Conservation (phyloP, 2,113 vertebrate genomes). For the Saccopteryx bilineata region DNA sequence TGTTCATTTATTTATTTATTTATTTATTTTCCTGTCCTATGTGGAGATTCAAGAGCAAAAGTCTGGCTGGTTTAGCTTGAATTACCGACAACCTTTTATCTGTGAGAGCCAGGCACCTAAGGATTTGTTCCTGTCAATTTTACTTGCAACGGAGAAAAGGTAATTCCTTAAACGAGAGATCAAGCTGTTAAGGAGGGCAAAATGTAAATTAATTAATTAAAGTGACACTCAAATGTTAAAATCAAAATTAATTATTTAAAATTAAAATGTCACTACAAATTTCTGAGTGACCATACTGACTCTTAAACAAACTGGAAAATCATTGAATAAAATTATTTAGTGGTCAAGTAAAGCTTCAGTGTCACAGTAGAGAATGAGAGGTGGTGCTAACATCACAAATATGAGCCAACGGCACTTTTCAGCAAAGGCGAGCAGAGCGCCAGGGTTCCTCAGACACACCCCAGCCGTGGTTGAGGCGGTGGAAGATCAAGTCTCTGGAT, state of each 20-base stretch:
- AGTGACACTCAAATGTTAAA: neutral
- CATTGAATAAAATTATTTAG: neutral
- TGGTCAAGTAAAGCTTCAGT: neutral
- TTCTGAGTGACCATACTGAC: neutral
- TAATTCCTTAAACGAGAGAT: neutral
- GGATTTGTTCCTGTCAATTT: neutral
- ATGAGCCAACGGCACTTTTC: neutral
- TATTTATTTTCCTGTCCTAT: too few relatives aligned
- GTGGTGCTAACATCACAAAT: too few relatives aligned
- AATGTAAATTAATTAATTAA: neutral
- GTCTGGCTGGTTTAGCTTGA: neutral
- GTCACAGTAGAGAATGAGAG: neutral
- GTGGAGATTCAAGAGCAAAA: neutral
- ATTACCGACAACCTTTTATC: neutral
- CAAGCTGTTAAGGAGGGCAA: neutral
- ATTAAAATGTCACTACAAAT: neutral
- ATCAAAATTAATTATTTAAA: slow-evolving; percentile 44
- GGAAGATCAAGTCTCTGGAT: rapidly evolving
- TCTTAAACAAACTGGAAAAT: neutral
- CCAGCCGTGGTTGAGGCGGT: neutral
- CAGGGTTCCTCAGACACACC: neutral
- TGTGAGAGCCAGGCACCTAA: neutral
- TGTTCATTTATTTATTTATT: too few relatives aligned
- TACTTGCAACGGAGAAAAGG: neutral
- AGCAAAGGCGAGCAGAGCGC: rapidly evolving